Evolutionary conservation across 2,888 invertebrate genomes (phyloP), one percentile per base, ranked within the genome.

Genomic region (Calameuta filiformis): DNA sequence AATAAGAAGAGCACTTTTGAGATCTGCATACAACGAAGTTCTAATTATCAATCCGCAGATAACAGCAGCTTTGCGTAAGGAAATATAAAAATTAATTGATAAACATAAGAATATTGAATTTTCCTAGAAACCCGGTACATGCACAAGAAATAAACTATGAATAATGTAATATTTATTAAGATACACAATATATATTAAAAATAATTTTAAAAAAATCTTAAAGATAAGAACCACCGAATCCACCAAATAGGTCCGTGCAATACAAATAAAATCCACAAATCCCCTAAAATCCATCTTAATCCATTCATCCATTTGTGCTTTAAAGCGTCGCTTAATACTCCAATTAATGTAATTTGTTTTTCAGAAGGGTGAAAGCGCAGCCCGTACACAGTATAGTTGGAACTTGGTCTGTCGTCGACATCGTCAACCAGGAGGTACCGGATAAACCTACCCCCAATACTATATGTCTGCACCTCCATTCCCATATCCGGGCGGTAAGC

Each of bases 341-440:
- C 86, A 87, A 88, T 87, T 88, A 88, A 87, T 88, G 85, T 86
- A 85, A 86, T 87, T 88, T 86, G 83, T 82, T 83, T 85, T 83
- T 85, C 85, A 85, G 56, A 56, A 23, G 56, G 56, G 56, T 56
- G 56, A 56, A 56, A 23, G 23, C 56, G 40, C 15, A 15, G 23
- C 40, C 40, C 40, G 23, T 23, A 23, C 56, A 56, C 23, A 56
- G 56, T 56, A 56, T 9, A 56, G 56, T 9, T 56, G 23, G 6
- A 56, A 56, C 68, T 69, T 68, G 73, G 40, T 76, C 78, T 73
- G 68, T 31, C 75, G 40, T 34, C 35, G 35, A 35, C 35, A 37
- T 3, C 75, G 68, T 69, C 76, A 76, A 75, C 56, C 56, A 56
- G 56, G 23, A 56, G 56, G 23, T 23, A 23, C 56, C 56, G 56